These are phyloP conservation scores for Notarius lentiginosus DNA, from an alignment of 2,113 vertebrate species.

Conservation along the genomic window DNA sequence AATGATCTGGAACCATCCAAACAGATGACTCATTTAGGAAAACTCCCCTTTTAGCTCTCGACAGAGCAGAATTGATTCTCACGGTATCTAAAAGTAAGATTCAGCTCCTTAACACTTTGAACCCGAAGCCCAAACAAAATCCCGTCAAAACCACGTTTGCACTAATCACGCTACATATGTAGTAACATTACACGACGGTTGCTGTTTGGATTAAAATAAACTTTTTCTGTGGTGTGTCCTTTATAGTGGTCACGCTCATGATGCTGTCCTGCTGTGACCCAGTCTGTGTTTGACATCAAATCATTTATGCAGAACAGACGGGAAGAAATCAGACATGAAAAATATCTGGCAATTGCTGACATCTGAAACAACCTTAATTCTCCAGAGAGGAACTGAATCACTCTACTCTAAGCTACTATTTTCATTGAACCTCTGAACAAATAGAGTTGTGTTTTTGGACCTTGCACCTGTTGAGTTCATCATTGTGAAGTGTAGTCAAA, in stretches of 20 bases:
- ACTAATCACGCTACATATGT: slow-evolving; percentile 1
- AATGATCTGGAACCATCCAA: slow-evolving; percentile 53
- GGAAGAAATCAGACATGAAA: slow-evolving; percentile 63
- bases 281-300: slow-evolving; percentile 50
- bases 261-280: slow-evolving; percentile 43
- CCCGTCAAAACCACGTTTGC: slow-evolving; percentile 26
- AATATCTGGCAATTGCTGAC: slow-evolving; percentile 65
- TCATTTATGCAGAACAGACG: slow-evolving; percentile 61
- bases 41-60: slow-evolving; percentile 44
- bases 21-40: slow-evolving; percentile 53
- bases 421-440: slow-evolving; percentile 27
- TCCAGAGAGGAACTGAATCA: slow-evolving; percentile 18
- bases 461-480: slow-evolving; percentile 42
- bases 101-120: neutral
- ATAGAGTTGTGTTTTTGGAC: slow-evolving; percentile 25
- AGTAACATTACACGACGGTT: slow-evolving; percentile 22
- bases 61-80: slow-evolving; percentile 41
- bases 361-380: slow-evolving; percentile 65
- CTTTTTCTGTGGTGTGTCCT: slow-evolving; percentile 2
- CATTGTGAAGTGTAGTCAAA: slow-evolving; percentile 27
- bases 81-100: slow-evolving; percentile 16
- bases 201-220: neutral
- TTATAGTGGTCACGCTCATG: slow-evolving; percentile 23
- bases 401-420: slow-evolving; percentile 22
- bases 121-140: slow-evolving; percentile 21